These are phyloP conservation scores for Alsophila aescularia DNA, from an alignment of 2,888 invertebrate genomes.

Conservation along the genomic window DNA sequence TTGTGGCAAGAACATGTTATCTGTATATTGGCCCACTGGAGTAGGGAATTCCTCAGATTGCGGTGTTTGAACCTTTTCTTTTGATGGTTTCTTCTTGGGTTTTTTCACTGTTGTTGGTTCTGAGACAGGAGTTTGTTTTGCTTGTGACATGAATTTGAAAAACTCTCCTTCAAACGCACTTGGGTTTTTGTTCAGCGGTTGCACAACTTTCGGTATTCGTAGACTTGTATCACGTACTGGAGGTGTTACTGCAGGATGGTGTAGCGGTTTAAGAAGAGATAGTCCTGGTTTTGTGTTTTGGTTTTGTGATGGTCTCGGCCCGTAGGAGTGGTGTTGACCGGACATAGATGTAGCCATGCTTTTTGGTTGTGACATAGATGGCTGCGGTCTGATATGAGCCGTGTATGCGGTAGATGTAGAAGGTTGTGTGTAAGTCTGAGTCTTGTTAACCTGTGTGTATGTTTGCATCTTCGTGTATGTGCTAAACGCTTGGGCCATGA, in stretches of 20 bases:
- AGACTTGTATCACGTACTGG: conserved; percentile 15
- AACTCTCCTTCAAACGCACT: conserved; percentile 76
- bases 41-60: conserved; percentile 36
- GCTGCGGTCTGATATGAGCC: conserved; percentile 21
- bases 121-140: background rate
- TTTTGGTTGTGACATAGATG: conserved; percentile 14
- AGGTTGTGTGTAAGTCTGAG: conserved; percentile 17
- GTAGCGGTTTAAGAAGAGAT: conserved; percentile 1
- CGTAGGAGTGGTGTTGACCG: conserved; percentile 14
- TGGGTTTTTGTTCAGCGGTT: conserved; percentile 70
- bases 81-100: conserved; percentile 9
- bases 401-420: conserved; percentile 28
- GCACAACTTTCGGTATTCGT: conserved; percentile 56
- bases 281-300: background rate
- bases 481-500: conserved; percentile 50
- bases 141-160: conserved; percentile 66
- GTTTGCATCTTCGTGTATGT: conserved; percentile 37
- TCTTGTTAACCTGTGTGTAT: conserved; percentile 17
- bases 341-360: conserved; percentile 8
- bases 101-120: background rate
- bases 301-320: background rate
- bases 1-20: conserved; percentile 62
- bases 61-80: conserved; percentile 5
- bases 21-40: conserved; percentile 75
- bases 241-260: background rate